A percentile compares a stretch with the other conserved stretches of the same genome.
Conservation (phyloP, 2,797 vertebrate genomes). For the Lagodon rhomboides region DNA sequence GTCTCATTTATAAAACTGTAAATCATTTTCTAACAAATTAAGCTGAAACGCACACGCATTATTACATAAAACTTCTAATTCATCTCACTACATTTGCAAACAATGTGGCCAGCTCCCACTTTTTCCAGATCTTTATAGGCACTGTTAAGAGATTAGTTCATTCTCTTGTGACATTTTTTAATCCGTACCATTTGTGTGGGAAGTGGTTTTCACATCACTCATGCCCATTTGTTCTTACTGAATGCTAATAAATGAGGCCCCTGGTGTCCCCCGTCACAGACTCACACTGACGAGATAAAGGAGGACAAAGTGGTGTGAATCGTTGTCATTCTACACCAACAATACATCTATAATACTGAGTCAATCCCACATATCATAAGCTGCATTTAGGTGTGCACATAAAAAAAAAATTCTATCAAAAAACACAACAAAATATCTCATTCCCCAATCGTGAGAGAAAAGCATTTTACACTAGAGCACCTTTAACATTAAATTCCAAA, state of each 20-base stretch:
- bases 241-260: slow-evolving; percentile 32
- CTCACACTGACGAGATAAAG: background rate
- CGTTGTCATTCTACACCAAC: background rate
- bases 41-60: background rate
- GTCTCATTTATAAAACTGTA: slow-evolving; percentile 27
- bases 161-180: background rate
- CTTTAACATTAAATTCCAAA: background rate
- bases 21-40: background rate
- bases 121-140: background rate
- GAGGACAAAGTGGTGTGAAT: slow-evolving; percentile 8
- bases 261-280: background rate
- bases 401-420: background rate
- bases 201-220: slow-evolving; percentile 7
- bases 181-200: slow-evolving; percentile 13
- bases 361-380: background rate
- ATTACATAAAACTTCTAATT: background rate
- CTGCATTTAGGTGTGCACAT: slow-evolving; percentile 46
- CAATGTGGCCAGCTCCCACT: background rate
- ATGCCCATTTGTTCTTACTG: background rate
- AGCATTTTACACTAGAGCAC: background rate
- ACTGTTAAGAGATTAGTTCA: background rate
- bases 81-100: background rate
- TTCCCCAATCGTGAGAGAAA: background rate
- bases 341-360: background rate
- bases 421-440: background rate